phyloP scores from a whole-genome alignment of 2,113 vertebrate species.

The Pluvialis apricaria region DNA sequence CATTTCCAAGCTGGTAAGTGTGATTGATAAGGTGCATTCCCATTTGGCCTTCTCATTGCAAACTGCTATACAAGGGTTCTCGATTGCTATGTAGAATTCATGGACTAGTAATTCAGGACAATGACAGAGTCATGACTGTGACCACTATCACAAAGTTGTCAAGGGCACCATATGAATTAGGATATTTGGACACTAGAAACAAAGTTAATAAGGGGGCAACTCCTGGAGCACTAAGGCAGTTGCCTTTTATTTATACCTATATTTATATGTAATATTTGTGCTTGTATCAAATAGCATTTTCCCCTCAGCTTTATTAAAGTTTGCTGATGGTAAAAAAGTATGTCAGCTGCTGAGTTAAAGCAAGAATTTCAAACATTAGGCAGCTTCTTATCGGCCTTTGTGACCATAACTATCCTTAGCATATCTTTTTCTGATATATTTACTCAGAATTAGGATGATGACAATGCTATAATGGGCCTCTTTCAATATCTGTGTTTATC shows the following conservation, averaged over 20 bases:
- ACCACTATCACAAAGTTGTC: background rate
- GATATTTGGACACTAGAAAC: background rate
- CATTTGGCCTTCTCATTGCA: background rate
- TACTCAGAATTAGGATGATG: background rate
- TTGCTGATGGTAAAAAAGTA: background rate
- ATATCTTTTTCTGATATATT: background rate
- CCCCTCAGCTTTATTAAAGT: background rate
- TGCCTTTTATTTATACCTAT: background rate
- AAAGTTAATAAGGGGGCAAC: background rate
- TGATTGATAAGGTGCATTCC: background rate
- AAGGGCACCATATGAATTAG: background rate
- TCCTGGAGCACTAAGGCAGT: background rate
- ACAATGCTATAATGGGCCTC: accelerated
- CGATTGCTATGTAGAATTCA: background rate
- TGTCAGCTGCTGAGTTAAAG: background rate
- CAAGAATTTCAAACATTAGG: background rate
- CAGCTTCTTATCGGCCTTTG: background rate
- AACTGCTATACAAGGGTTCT: background rate
- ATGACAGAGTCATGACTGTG: background rate
- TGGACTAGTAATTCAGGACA: background rate
- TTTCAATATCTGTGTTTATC: background rate
- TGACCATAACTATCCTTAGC: accelerated
- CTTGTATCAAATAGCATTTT: background rate
- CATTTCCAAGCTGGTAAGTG: background rate
- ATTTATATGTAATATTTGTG: background rate